Conservation (phyloP, 2,113 vertebrate species). For the Stercorarius parasiticus region DNA sequence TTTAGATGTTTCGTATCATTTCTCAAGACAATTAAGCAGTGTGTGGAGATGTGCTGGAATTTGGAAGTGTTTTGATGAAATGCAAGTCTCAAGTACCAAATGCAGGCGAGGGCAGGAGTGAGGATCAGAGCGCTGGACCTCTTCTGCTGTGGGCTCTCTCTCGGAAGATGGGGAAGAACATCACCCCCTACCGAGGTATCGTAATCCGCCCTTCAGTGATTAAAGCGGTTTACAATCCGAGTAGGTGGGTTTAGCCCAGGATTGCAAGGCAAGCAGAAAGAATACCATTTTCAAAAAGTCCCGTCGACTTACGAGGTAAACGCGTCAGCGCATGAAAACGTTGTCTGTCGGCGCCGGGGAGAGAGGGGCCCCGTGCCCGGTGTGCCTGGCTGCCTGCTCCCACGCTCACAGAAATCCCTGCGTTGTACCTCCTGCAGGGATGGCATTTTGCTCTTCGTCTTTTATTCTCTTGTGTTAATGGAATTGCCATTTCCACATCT, state of each 20-base stretch:
- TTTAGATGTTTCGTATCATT: rapidly evolving
- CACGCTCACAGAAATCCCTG: rapidly evolving
- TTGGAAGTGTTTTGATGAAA: background rate
- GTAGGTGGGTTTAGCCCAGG: background rate
- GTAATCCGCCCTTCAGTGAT: background rate
- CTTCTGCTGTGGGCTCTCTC: background rate
- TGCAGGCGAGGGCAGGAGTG: background rate
- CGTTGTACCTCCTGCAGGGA: background rate
- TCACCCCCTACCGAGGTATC: too few relatives aligned
- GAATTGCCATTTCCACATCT: background rate
- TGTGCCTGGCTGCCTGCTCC: background rate
- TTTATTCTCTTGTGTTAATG: too few relatives aligned
- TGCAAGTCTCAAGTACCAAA: rapidly evolving
- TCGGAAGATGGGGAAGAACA: background rate
- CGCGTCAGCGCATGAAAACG: too few relatives aligned
- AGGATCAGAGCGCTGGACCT: background rate
- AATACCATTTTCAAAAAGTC: background rate
- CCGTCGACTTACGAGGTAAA: background rate
- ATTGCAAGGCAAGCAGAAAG: background rate
- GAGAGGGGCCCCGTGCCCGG: background rate
- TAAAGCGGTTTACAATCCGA: background rate
- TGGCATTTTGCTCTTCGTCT: background rate
- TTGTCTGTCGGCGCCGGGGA: rapidly evolving
- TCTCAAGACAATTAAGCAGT: background rate
- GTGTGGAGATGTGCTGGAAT: background rate